Base-by-base conservation (phyloP, 2,797 vertebrate genomes). In the Prionace glauca region DNA sequence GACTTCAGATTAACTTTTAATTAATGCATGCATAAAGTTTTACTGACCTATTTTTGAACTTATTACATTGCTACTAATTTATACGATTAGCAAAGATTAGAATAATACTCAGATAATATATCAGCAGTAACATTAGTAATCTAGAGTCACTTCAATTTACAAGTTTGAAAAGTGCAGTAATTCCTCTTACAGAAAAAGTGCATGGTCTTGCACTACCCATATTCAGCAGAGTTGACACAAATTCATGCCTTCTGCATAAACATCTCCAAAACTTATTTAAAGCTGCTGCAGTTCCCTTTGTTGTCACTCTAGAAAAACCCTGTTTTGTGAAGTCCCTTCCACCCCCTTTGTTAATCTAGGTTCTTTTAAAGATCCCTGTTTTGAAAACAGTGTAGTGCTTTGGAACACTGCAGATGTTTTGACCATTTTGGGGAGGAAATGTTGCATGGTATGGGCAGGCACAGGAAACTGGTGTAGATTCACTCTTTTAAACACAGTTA, bases 1-100 rank as follows among this genome's bases (percentile, higher is more conserved):
- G 93, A 95, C 93, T 95, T 95, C 71, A 95, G 93, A 95, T 95
- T 72, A 74, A 95, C 69, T 95, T 94, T 95, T 74, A 94, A 94
- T 74, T 95, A 95, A 95, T 56, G 45, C 93, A 95, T 95, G 93
- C 93, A 95, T 95, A 77, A 74, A 56, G 71, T n/a, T 95, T 74
- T 60, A 95, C 71, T 95, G 71, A 74, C 45, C 45, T 18, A 77
- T 74, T 67, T 91, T 77, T 95, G 93, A 95, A 74, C 45, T 45
- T 84, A 74, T 50, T 95, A 95, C 41, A 77, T 77, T 95, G 93
- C 60, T 60, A 77, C 74, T 74, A 77, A 77, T 95, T 95, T 74
- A 92, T 92, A 69, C 20, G 1, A 92, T 69, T 24, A 67, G n/a
- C 88, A 71, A 69, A 72, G 65, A 29, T 32, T 95, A 77, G 72